Conservation (phyloP, 2,888 invertebrate species). For the Hirtodrosophila alboralis region DNA sequence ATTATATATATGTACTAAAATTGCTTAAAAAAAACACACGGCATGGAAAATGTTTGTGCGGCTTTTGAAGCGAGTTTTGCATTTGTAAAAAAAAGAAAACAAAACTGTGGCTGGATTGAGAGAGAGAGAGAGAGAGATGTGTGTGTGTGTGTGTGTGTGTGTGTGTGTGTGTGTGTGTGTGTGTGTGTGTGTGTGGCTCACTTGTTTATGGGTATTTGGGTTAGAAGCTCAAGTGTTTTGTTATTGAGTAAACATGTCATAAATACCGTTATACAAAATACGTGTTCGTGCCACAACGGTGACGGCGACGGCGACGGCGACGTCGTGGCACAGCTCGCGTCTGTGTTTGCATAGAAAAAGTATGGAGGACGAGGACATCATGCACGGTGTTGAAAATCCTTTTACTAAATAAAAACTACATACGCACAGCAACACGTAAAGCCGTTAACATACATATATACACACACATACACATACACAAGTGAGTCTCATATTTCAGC, state of each 20-base stretch:
- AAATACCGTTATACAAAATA: slow-evolving; percentile 72
- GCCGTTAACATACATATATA: slow-evolving; percentile 37
- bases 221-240: slow-evolving; percentile 73
- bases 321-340: slow-evolving; percentile 42
- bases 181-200: slow-evolving; percentile 41
- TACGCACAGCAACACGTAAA: slow-evolving; percentile 38
- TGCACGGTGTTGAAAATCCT: slow-evolving; percentile 57
- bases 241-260: slow-evolving; percentile 74
- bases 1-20: slow-evolving; percentile 29
- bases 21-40: slow-evolving; percentile 27
- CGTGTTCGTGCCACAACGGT: slow-evolving; percentile 56
- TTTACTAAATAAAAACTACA: slow-evolving; percentile 71
- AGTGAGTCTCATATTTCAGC: slow-evolving; percentile 62
- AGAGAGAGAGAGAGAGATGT: not conserved
- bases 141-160: slow-evolving; percentile 4
- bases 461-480: slow-evolving; percentile 4
- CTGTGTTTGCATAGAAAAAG: slow-evolving; percentile 64
- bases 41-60: slow-evolving; percentile 19
- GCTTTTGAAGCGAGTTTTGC: slow-evolving; percentile 5
- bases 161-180: no score
- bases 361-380: slow-evolving; percentile 46
- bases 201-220: slow-evolving; percentile 73
- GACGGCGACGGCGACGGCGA: not conserved
- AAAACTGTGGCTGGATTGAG: slow-evolving; percentile 19
- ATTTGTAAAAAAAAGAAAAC: slow-evolving; percentile 32